Evolutionary conservation across 2,797 vertebrate species (phyloP).

Genomic region (Sebastes elongatus): DNA sequence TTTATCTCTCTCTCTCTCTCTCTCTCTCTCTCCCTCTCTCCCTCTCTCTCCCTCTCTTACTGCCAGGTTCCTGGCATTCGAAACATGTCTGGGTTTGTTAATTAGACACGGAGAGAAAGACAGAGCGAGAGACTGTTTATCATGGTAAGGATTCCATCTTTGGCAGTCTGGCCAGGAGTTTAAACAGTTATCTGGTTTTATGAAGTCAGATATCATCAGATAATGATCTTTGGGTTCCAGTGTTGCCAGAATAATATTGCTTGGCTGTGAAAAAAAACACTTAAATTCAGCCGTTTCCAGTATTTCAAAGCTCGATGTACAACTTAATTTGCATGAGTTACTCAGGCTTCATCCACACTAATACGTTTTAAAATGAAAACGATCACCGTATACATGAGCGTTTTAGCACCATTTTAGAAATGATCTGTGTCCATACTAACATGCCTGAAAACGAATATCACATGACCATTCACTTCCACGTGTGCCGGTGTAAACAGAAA

Average conservation of each 20-base stretch:
- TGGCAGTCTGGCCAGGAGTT: slow-evolving; percentile 27
- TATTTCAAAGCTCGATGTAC: not conserved
- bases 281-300: not conserved
- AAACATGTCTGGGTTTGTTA: slow-evolving; percentile 72
- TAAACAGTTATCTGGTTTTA: slow-evolving; percentile 44
- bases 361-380: not conserved
- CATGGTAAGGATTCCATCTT: slow-evolving; percentile 25
- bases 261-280: not conserved
- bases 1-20: slow-evolving; percentile 71
- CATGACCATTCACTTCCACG: too few species aligned
- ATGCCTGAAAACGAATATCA: too few species aligned
- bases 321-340: not conserved
- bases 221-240: slow-evolving; percentile 31
- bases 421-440: not conserved
- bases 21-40: slow-evolving; percentile 45
- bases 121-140: slow-evolving; percentile 32
- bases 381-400: not conserved
- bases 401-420: not conserved
- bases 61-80: slow-evolving; percentile 56
- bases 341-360: not conserved
- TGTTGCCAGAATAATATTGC: slow-evolving; percentile 27
- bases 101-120: slow-evolving; percentile 63
- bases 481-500: too few species aligned
- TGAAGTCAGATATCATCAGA: slow-evolving; percentile 53
- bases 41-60: slow-evolving; percentile 36